These are phyloP conservation scores for Pantala flavescens DNA, from an alignment of 1,140 invertebrate species.

Conservation along the genomic window DNA sequence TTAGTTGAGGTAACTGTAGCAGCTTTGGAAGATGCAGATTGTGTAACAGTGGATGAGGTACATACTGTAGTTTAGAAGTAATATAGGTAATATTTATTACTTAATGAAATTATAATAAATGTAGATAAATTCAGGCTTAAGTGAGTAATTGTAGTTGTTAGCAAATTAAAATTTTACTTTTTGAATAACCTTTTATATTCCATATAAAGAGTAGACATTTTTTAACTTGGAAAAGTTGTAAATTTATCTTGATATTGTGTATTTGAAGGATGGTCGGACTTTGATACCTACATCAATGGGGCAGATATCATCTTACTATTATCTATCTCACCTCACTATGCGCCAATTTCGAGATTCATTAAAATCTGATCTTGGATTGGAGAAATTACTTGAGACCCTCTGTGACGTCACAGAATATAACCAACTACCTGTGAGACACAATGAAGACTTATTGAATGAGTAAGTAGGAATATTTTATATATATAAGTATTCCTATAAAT, in stretches of 20 bases:
- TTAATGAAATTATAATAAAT: slow-evolving; percentile 17
- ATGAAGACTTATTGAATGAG: slow-evolving; percentile 93
- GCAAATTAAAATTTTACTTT: too few species aligned
- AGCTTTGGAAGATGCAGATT: slow-evolving; percentile 62
- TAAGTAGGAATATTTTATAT: slow-evolving; percentile 32
- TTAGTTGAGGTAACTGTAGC: slow-evolving; percentile 68
- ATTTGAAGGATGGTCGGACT: slow-evolving; percentile 52
- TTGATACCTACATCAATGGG: slow-evolving; percentile 78
- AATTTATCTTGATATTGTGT: not conserved
- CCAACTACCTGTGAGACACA: slow-evolving; percentile 92
- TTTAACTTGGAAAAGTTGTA: too few species aligned
- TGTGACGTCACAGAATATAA: slow-evolving; percentile 83
- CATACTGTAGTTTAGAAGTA: slow-evolving; percentile 14
- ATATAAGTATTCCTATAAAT: not conserved
- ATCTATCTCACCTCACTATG: slow-evolving; percentile 89
- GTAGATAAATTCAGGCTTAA: slow-evolving; percentile 17
- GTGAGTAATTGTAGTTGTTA: too few species aligned
- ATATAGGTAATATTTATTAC: not conserved
- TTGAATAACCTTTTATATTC: too few species aligned
- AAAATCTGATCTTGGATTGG: slow-evolving; percentile 47
- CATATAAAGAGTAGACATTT: too few species aligned
- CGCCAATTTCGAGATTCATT: slow-evolving; percentile 63
- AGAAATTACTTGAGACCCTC: slow-evolving; percentile 70
- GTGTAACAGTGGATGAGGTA: slow-evolving; percentile 51
- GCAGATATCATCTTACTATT: slow-evolving; percentile 92